A percentile compares a stretch with the other conserved stretches of the same genome.
These are phyloP conservation scores for Astreopora myriophthalma DNA, from an alignment of 64 coral and sea anemone genomes.

Conservation along the genomic window DNA sequence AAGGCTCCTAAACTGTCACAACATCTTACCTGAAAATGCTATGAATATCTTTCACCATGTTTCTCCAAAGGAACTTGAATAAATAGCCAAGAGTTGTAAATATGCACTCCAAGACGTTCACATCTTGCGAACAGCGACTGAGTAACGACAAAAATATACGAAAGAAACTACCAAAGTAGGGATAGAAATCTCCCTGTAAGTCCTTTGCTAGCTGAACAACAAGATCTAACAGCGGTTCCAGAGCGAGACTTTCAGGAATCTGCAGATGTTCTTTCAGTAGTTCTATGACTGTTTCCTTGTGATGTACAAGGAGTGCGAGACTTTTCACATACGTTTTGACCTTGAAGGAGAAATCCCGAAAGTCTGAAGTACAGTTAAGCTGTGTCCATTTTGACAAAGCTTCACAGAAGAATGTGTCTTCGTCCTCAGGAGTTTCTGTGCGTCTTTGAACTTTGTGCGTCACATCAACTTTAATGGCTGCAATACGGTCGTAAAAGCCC, in stretches of 20 bases:
- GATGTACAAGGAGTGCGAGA: slow-evolving; percentile 84
- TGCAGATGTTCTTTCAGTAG: slow-evolving; percentile 74
- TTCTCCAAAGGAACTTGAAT: slow-evolving; percentile 91
- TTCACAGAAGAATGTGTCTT: slow-evolving; percentile 89
- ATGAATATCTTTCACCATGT: slow-evolving; percentile 86
- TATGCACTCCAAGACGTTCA: slow-evolving; percentile 72
- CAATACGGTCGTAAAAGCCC: slow-evolving; percentile 86
- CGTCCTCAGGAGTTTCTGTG: slow-evolving; percentile 75
- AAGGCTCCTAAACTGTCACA: not conserved
- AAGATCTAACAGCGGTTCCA: slow-evolving; percentile 79
- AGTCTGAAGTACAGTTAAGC: slow-evolving; percentile 92
- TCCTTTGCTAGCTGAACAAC: slow-evolving; percentile 86
- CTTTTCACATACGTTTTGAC: slow-evolving; percentile 71
- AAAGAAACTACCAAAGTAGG: slow-evolving; percentile 84
- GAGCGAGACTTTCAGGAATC: slow-evolving; percentile 47
- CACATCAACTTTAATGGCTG: slow-evolving; percentile 91
- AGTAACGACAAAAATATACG: slow-evolving; percentile 62
- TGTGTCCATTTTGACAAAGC: slow-evolving; percentile 87
- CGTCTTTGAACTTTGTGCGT: slow-evolving; percentile 78
- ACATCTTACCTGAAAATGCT: slow-evolving; percentile 74
- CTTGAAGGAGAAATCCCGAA: slow-evolving; percentile 75
- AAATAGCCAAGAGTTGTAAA: slow-evolving; percentile 86
- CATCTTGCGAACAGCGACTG: slow-evolving; percentile 62
- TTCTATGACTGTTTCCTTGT: slow-evolving; percentile 66
- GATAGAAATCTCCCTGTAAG: slow-evolving; percentile 85